Base-by-base conservation (phyloP, 2,797 vertebrate genomes). In the Momotus momota region DNA sequence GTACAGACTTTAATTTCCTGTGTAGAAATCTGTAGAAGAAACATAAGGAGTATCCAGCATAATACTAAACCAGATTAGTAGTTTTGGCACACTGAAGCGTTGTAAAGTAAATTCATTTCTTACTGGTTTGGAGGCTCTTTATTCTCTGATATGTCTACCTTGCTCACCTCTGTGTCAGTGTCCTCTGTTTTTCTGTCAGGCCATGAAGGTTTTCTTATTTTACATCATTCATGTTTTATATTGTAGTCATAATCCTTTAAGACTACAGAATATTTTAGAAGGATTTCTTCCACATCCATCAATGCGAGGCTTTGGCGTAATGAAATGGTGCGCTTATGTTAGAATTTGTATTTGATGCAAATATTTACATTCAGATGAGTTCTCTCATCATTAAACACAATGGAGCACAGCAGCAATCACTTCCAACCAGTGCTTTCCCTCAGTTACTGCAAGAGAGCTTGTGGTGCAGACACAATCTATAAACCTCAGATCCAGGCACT, bases 1-100 rank as follows among this genome's bases (percentile, higher is more conserved):
- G 46, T 87, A 86, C 55, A 91, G 90, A 93, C 82, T 97, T 98
- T 96, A 97, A 97, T 97, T 97, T 97, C 96, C 95, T 97, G 92
- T 97, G 79, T 62, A 93, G 90, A 94, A 92, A 96, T 93, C 51
- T 94, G 80, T 82, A 65, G 60, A 92, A 97, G 74, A 96, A 97
- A 95, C 40, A 49, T 5, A 74, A 92, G 77, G 69, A 96, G 74
- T 79, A 88, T 94, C 70, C 66, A 93, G 73, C 87, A 96, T 77
- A 95, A 83, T 72, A 87, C 66, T 67, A 88, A 84, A 81, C 22
- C 35, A 74, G 62, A 92, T 88, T 95, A 84, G 79, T 95, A 96
- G 79, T 61, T 91, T 86, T 72, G 54, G 22, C 94, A 84, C 10
- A 40, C 79, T 89, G 31, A 66, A 67, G 12, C 4, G 5, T 75